Conservation (phyloP, 1,140 invertebrate species). For the Callitettix versicolor region DNA sequence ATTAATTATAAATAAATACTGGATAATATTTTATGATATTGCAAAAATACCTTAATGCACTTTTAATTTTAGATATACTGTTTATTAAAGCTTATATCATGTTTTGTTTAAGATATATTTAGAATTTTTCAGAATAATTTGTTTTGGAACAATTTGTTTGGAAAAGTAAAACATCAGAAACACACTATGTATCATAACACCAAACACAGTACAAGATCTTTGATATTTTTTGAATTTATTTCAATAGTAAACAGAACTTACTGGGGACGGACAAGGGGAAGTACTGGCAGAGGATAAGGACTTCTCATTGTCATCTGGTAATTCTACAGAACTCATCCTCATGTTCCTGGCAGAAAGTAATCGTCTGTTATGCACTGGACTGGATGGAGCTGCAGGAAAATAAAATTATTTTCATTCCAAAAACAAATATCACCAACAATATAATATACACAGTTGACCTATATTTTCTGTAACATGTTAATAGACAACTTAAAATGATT, state of each 20-base stretch:
- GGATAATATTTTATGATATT: too few species aligned
- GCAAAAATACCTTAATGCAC: too few species aligned
- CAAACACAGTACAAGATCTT: background rate
- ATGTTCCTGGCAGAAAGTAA: constrained; percentile 68
- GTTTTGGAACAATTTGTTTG: background rate
- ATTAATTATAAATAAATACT: background rate
- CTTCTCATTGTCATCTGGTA: constrained; percentile 85
- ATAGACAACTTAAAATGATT: too few species aligned
- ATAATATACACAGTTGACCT: too few species aligned
- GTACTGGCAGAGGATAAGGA: constrained; percentile 82
- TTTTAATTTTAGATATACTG: too few species aligned
- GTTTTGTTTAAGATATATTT: too few species aligned
- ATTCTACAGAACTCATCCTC: constrained; percentile 81
- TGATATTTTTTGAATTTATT: too few species aligned
- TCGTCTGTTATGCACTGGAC: constrained; percentile 69
- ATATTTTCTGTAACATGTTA: too few species aligned
- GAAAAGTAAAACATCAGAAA: background rate
- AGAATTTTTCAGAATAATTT: too few species aligned
- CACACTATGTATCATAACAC: background rate
- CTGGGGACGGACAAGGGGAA: constrained; percentile 83
- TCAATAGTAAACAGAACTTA: constrained; percentile 31
- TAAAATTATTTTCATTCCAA: too few species aligned
- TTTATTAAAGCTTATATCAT: too few species aligned
- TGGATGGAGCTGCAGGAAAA: constrained; percentile 69
- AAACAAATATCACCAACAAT: too few species aligned